Evolutionary conservation across 2,888 invertebrate species (phyloP).

Genomic region (Apodemia zela): DNA sequence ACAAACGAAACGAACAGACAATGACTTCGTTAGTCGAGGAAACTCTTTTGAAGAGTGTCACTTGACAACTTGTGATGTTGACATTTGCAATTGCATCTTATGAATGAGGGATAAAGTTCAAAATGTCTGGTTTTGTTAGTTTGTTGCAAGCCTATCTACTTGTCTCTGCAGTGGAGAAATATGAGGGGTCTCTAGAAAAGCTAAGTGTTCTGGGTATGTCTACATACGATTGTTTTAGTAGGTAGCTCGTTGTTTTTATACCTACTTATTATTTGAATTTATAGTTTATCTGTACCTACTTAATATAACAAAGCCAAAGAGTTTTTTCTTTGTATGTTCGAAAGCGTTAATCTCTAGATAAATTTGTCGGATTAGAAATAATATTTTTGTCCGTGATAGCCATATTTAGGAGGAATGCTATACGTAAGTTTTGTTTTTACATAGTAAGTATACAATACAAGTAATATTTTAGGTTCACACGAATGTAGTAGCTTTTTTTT

Average conservation of each 20-base stretch:
- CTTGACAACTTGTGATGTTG: constrained; percentile 39
- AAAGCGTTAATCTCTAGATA: too few relatives aligned
- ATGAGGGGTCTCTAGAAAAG: constrained; percentile 2
- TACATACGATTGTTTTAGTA: background rate
- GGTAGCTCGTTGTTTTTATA: background rate
- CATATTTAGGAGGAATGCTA: too few relatives aligned
- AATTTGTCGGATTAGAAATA: too few relatives aligned
- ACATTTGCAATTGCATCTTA: background rate
- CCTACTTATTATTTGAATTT: background rate
- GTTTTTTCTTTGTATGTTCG: too few relatives aligned
- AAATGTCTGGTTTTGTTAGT: background rate
- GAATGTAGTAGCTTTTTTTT: too few relatives aligned
- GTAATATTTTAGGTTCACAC: too few relatives aligned
- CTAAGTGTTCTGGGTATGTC: background rate
- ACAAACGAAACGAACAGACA: constrained; percentile 46
- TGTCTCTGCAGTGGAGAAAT: background rate
- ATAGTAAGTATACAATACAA: too few relatives aligned
- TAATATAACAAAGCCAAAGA: too few relatives aligned
- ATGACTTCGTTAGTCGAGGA: constrained; percentile 52
- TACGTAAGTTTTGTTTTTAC: too few relatives aligned
- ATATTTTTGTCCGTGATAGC: too few relatives aligned
- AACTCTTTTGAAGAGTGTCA: constrained; percentile 56
- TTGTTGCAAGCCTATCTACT: background rate
- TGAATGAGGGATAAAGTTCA: background rate
- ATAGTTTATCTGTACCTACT: too few relatives aligned